phyloP scores from a whole-genome alignment of 1,140 invertebrate species.

The Chionoecetes opilio region DNA sequence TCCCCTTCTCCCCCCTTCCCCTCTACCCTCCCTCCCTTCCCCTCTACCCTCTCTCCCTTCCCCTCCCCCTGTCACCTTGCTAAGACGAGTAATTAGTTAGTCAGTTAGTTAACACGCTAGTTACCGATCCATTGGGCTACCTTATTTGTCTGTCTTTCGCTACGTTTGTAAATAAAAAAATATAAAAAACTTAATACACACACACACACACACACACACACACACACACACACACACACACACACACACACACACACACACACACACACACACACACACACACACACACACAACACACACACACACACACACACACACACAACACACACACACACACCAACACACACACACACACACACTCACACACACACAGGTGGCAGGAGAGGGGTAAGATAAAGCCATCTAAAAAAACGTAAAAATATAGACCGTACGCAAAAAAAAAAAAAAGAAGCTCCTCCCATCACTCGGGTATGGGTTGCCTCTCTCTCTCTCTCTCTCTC shows the following conservation, averaged over 20 bases:
- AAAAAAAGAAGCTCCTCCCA: background rate
- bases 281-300: constrained; percentile 19
- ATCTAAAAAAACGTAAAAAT: constrained; percentile 21
- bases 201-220: background rate
- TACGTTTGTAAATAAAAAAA: background rate
- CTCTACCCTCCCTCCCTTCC: background rate
- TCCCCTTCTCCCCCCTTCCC: background rate
- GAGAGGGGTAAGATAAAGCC: background rate
- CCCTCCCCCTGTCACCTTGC: background rate
- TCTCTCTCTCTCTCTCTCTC: background rate
- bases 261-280: constrained; percentile 23
- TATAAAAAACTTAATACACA: background rate
- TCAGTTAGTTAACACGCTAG: background rate
- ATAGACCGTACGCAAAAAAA: no score
- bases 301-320: background rate
- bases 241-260: constrained; percentile 37
- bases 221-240: constrained; percentile 33
- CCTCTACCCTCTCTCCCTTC: constrained; percentile 20
- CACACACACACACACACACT: background rate
- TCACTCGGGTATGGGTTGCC: background rate
- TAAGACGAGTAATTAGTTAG: constrained; percentile 3
- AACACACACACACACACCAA: background rate
- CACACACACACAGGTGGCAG: background rate
- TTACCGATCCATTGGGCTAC: background rate
- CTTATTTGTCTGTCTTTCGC: background rate